Evolutionary conservation across 1,140 invertebrate species (phyloP), one percentile per base, ranked within the genome.

Genomic region (Hyposmocoma kahamanoa): DNA sequence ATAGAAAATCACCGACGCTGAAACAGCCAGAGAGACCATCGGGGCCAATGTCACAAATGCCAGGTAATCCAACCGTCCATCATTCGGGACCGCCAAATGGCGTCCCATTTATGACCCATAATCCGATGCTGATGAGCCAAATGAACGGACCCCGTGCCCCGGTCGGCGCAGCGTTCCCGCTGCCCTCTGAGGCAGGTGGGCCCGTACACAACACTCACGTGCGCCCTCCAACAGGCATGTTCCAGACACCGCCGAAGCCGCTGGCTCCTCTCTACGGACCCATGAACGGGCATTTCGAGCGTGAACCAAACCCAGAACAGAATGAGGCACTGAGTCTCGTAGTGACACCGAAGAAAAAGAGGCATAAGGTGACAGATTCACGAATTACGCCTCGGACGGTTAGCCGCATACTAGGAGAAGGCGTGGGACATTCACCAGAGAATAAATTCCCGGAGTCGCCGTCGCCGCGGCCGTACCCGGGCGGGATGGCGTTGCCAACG

Each of bases 361-460:
- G 97, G 15, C 97, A 98, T 76, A 98, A 98, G 92, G 94, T 98
- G 47, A 98, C 97, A 11, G 97, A 98, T 77, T 98, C 97, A 30
- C 90, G 97, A 52, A 95, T 98, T 48, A 98, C 96, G 8, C 96
- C 97, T 3, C 89, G 95, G 48, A 96, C 95, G 26, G 94, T 96
- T 8, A 95, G 93, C 70, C 90, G 95, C 53, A 94, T 96, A 50
- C 80, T 96, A 49, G 94, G 94, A 46, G 94, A 95, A 59, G 92
- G 92, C 19, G 90, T 91, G 59, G 90, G 90, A 22, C 90, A 90
- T 54, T 89, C 90, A 17, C 89, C 90, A 6, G 88, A 88, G 50
- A 84, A 72, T 57, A 83, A 86, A 51, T 88, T 88, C 53, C 80
- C 87, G 32, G 88, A 88, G 58, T 90, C 90, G 44, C 92, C 92